A percentile compares a stretch with the other conserved stretches of the same genome.
Evolutionary conservation across 30 jellyfish, hydroid and myxozoan genomes (phyloP).

Genomic region (Chrysaora quinquecirrha): DNA sequence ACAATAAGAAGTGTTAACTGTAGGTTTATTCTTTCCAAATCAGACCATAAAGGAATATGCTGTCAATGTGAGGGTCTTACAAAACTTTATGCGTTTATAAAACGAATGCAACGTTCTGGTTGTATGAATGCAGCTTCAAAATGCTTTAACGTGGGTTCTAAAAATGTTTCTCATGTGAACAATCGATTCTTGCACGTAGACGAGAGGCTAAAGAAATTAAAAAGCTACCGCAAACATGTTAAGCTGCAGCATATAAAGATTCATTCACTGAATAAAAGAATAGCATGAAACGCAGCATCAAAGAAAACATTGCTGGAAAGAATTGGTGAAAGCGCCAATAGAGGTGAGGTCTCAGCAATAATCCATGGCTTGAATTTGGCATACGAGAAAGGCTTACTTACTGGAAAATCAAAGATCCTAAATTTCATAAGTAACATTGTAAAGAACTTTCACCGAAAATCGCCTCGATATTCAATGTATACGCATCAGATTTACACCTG

Average conservation of each 20-base stretch:
- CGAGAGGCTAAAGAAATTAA: background rate
- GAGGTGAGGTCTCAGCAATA: constrained; percentile 23
- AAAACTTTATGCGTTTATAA: background rate
- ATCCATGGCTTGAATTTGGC: constrained; percentile 7
- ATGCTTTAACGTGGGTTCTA: no score
- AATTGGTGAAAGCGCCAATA: background rate
- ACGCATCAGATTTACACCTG: constrained; percentile 9
- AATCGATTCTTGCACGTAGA: background rate
- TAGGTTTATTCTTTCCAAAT: background rate
- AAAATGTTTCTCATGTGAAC: background rate
- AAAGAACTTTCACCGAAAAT: background rate
- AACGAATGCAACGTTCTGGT: background rate
- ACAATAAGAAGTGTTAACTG: constrained; percentile 1
- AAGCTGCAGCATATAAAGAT: background rate
- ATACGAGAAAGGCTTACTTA: constrained; percentile 3
- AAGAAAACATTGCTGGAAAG: background rate
- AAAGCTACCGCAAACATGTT: background rate
- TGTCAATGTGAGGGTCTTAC: background rate
- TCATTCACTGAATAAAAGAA: background rate
- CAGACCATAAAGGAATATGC: background rate
- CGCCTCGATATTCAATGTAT: background rate
- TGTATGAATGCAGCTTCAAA: no score
- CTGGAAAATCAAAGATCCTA: constrained; percentile 14
- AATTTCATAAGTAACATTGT: constrained; percentile 3
- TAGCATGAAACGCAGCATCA: constrained; percentile 6